A percentile compares a stretch with the other conserved stretches of the same genome.
Evolutionary conservation across 2,113 vertebrate species (phyloP).

Genomic region (Bos taurus): DNA sequence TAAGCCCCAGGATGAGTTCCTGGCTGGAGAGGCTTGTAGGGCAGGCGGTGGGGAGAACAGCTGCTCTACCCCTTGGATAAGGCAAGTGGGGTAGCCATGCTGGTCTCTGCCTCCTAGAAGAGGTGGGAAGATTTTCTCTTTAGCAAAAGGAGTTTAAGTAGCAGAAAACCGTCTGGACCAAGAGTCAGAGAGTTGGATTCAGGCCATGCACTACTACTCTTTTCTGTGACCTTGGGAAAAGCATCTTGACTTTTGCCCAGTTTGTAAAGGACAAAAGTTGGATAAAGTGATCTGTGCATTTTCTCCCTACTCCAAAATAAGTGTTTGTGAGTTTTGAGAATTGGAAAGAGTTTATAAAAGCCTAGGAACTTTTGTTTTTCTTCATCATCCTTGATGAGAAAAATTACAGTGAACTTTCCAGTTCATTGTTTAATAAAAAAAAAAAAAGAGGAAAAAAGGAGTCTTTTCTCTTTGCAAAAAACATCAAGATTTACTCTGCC

Average conservation of each 20-base stretch:
- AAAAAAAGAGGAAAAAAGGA: neutral
- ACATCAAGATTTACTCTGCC: slow-evolving; percentile 62
- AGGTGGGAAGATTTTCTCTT: neutral
- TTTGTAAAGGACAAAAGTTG: neutral
- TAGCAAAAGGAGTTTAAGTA: neutral
- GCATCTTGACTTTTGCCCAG: neutral
- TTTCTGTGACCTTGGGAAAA: neutral
- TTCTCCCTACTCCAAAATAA: neutral
- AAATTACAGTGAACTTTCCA: slow-evolving; percentile 13
- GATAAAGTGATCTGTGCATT: neutral
- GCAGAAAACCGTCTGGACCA: neutral
- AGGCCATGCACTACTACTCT: neutral
- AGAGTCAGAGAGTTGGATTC: neutral
- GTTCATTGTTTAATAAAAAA: slow-evolving; percentile 19
- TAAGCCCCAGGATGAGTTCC: neutral
- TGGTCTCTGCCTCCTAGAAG: neutral
- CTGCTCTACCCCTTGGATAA: neutral
- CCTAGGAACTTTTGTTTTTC: slow-evolving; percentile 20
- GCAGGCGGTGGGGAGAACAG: neutral
- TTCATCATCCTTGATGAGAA: slow-evolving; percentile 57
- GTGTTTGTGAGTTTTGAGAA: neutral
- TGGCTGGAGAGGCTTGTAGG: neutral
- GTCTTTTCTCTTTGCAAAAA: slow-evolving; percentile 60
- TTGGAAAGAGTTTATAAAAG: neutral
- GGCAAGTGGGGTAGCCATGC: neutral